Percentiles rank a stretch among this genome's conserved stretches.
phyloP scores from a whole-genome alignment of 2,888 invertebrate species.

The Loripinus fragilis region DNA sequence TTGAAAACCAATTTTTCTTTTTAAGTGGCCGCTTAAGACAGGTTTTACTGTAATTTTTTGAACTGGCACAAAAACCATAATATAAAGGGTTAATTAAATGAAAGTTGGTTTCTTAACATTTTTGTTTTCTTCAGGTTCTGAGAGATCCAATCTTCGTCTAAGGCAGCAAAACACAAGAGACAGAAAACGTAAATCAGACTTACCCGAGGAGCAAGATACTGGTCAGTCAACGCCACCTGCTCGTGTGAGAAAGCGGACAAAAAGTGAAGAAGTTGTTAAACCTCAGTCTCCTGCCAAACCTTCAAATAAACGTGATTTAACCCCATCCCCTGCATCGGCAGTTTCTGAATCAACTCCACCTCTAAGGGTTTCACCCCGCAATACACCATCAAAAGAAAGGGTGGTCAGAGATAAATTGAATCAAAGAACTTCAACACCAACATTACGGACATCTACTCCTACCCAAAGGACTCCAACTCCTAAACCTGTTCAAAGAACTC shows the following conservation, averaged over 20 bases:
- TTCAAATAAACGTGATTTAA: constrained; percentile 28
- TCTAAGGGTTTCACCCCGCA: constrained; percentile 46
- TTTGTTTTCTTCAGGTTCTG: constrained; percentile 41
- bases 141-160: constrained; percentile 33
- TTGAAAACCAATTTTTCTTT: no score
- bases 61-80: no score
- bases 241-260: constrained; percentile 29
- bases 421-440: constrained; percentile 4
- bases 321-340: constrained; percentile 25
- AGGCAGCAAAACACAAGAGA: constrained; percentile 38
- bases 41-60: no score
- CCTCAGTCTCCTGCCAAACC: constrained; percentile 26
- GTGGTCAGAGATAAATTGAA: background rate
- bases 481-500: background rate
- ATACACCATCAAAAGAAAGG: constrained; percentile 55
- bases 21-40: no score
- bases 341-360: constrained; percentile 33
- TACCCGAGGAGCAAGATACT: constrained; percentile 24
- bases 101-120: no score
- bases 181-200: constrained; percentile 46
- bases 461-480: background rate
- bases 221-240: background rate
- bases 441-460: background rate
- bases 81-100: no score
- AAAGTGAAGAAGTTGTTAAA: constrained; percentile 25